A percentile compares a stretch with the other conserved stretches of the same genome.
Conservation (phyloP, 2,888 invertebrate genomes). For the Phragmatobia fuliginosa region DNA sequence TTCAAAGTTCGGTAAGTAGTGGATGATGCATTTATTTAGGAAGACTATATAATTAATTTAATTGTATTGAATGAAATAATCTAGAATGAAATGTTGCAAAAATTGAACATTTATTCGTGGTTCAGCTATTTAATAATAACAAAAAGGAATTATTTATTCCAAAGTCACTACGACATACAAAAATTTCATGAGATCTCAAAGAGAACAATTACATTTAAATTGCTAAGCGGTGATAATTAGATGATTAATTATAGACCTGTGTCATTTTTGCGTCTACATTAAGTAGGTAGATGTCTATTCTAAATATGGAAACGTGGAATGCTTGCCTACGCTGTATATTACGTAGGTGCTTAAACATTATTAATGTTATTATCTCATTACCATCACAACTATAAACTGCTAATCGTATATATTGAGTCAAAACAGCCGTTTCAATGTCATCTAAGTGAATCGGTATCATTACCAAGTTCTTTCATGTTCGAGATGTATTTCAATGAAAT, state of each 20-base stretch:
- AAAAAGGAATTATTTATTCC: no score
- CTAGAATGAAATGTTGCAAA: no score
- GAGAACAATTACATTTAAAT: not conserved
- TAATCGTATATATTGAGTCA: not conserved
- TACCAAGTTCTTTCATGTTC: not conserved
- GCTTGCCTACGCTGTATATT: not conserved
- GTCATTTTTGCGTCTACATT: not conserved
- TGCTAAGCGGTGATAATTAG: not conserved
- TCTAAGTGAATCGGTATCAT: not conserved
- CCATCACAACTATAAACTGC: not conserved
- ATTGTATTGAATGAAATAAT: no score
- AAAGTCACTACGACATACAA: no score
- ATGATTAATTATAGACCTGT: not conserved
- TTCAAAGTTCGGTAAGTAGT: not conserved
- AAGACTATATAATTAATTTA: no score
- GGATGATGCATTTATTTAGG: no score
- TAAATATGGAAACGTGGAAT: slow-evolving; percentile 9
- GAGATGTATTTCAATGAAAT: not conserved
- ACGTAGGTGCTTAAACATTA: not conserved
- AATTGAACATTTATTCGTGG: no score
- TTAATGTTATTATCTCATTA: not conserved
- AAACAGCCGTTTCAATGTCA: not conserved
- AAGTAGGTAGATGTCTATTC: slow-evolving; percentile 2
- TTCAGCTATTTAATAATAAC: no score
- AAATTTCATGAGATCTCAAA: not conserved